Conservation (phyloP, 2,888 invertebrate species). For the Ctenicera cuprea region DNA sequence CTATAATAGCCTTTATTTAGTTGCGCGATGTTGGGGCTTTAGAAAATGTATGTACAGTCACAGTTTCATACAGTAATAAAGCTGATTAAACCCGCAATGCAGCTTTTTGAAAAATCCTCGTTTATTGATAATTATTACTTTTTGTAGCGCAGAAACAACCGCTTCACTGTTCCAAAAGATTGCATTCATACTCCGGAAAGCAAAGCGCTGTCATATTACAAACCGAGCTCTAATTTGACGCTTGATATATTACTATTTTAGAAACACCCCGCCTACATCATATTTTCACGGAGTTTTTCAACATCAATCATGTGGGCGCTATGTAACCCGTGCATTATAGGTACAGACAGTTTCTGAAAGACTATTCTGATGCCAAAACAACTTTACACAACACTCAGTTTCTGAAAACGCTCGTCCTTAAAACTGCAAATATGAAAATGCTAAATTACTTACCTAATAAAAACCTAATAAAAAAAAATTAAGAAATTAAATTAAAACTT, state of each 20-base stretch:
- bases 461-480: background rate
- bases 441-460: background rate
- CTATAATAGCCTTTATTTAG: too few species aligned
- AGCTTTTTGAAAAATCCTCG: too few species aligned
- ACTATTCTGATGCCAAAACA: background rate
- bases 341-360: background rate
- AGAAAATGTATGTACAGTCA: too few species aligned
- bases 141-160: background rate
- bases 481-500: background rate
- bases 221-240: conserved; percentile 37
- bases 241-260: conserved; percentile 37
- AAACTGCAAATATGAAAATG: background rate
- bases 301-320: conserved; percentile 26
- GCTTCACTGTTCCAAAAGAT: conserved; percentile 6
- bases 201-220: conserved; percentile 33
- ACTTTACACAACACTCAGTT: background rate
- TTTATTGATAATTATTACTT: background rate
- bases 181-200: conserved; percentile 14
- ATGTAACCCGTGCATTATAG: conserved; percentile 7
- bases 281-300: conserved; percentile 29
- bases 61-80: too few species aligned
- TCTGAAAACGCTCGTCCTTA: background rate
- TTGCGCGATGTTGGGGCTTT: too few species aligned
- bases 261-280: conserved; percentile 26
- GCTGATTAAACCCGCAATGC: too few species aligned